Base-by-base conservation (phyloP, 2,797 vertebrate genomes). In the Cyclopterus lumpus region DNA sequence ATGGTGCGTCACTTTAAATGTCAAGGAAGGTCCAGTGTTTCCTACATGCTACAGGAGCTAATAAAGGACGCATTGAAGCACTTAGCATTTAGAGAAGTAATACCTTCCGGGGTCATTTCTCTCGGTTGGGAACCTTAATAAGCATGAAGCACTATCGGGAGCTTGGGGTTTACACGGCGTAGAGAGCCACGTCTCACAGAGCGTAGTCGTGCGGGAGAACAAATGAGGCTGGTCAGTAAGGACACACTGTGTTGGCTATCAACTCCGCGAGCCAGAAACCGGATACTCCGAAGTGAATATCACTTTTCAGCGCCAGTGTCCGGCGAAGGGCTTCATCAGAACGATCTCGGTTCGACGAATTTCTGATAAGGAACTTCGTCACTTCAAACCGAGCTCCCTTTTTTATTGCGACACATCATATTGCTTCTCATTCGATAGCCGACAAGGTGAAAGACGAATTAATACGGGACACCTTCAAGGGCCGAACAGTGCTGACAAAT, bases 181-280 rank as follows among this genome's bases (percentile, higher is more conserved):
- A 62, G 55, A 78, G 57, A 67, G 40, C 53, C 71, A 30, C 32
- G 75, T 69, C 55, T 74, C 81, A 77, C 62, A 73, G 77, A 71
- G 75, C 60, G 1, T 55, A 14, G 15, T 30, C 32, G 26, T 70
- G 69, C 15, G 44, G 66, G 54, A 69, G 71, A 71, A 75, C 73
- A 63, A 77, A 34, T 22, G 73, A 59, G 64, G 42, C 59, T 9
- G 59, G 67, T 48, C 38, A 22, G 67, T 49, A 18, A 79, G 82
- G 80, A 71, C 79, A 80, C 65, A 62, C 65, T 55, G 68, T 30
- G 68, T 61, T 34, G 57, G 54, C 53, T 55, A 30, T 60, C 57
- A 28, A 26, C 70, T 53, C 69, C 57, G 5, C n/a, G 15, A 44
- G 60, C 36, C n/a, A n/a, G n/a, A n/a, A n/a, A 91, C 82, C 69